Base-by-base conservation (phyloP, 2,888 invertebrate species). In the Dryobota labecula region DNA sequence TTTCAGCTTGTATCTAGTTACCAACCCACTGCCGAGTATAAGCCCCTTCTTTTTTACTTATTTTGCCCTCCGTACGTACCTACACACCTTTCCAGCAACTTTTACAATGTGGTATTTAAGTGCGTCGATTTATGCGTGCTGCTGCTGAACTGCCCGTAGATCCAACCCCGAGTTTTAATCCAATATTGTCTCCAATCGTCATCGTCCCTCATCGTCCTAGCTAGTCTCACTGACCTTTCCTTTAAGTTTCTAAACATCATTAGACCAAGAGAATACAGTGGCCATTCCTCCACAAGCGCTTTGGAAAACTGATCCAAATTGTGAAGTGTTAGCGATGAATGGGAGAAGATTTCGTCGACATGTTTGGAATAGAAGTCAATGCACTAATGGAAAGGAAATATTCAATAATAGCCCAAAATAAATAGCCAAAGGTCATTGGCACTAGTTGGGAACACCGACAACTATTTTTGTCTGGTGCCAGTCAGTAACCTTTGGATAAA, bases 351-450 rank as follows among this genome's bases (percentile, higher is more conserved):
- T 58, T 58, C 13, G 1, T n/a, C 2, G 24, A 24, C 15, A 41
- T 43, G 4, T 58, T 51, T 30, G 24, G 11, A 51, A 57, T 33
- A 15, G 47, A 15, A 33, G 15, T 30, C 36, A 30, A 36, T 60
- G 36, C 51, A 5, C 43, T 43, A 53, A 51, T 27, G 18, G 51
- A n/a, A 27, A 41, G 41, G 20, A 33, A 47, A n/a, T 49, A 60
- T n/a, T 27, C n/a, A 51, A n/a, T 58, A 24, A 24, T 56, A 71
- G 15, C 20, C 51, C 7, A 71, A 60, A 61, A 51, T 58, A 58
- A 43, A 70, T 27, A 49, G 27, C 27, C 27, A 60, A 24, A 27
- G 51, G 18, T 27, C 36, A 60, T n/a, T 58, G 51, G n/a, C 73
- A 72, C 11, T 51, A 51, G 30, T 73, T 43, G 33, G 27, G 36